These are phyloP conservation scores for Gobionotothen gibberifrons DNA, from an alignment of 2,797 vertebrate species.

Conservation along the genomic window DNA sequence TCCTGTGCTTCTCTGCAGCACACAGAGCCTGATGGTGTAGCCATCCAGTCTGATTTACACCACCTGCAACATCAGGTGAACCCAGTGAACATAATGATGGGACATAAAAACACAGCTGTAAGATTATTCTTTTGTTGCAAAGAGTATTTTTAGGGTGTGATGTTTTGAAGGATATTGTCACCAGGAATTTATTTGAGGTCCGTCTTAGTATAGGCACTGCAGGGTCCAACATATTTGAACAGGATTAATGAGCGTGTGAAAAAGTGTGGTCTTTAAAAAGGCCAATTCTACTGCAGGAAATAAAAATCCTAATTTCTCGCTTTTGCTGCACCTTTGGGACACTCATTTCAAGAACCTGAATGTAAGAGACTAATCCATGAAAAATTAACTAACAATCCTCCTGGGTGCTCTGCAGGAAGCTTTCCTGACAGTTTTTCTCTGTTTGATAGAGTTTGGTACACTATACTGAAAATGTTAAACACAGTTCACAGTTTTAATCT, in stretches of 20 bases:
- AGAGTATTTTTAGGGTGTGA: conserved; percentile 4
- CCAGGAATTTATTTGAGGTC: conserved; percentile 4
- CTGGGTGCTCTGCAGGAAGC: background rate
- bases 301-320: background rate
- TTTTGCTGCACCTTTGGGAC: conserved; percentile 19
- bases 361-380: conserved; percentile 29
- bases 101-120: conserved; percentile 19
- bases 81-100: background rate
- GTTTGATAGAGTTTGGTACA: background rate
- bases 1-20: too few relatives aligned
- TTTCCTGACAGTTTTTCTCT: background rate
- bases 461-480: background rate
- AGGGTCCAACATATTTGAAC: conserved; percentile 40
- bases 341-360: conserved; percentile 8
- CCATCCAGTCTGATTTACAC: too few relatives aligned
- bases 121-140: background rate
- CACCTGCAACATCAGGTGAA: too few relatives aligned
- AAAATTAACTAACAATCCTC: conserved; percentile 18
- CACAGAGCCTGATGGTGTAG: too few relatives aligned
- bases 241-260: conserved; percentile 35
- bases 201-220: conserved; percentile 1
- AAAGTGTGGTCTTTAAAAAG: conserved; percentile 18
- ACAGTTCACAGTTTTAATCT: background rate
- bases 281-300: conserved; percentile 15
- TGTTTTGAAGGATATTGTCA: conserved; percentile 4